phyloP scores from a whole-genome alignment of 1,140 invertebrate species.

The Plectrocnemia conspersa region DNA sequence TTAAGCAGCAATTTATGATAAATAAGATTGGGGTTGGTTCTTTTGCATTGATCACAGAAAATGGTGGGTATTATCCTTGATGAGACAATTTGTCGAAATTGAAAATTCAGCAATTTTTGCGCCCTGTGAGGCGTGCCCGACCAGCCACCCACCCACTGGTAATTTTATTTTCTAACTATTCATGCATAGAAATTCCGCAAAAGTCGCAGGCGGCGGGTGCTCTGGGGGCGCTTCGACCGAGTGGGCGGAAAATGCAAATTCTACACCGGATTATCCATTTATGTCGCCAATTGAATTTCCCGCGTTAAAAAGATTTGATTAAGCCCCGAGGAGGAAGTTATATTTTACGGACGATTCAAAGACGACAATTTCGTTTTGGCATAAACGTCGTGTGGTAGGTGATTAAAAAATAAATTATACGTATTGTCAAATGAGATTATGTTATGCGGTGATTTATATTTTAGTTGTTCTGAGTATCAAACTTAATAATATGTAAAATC shows the following conservation, averaged over 20 bases:
- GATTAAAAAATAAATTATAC: not conserved
- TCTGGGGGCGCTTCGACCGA: not conserved
- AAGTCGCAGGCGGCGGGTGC: not conserved
- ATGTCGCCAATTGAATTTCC: conserved; percentile 34
- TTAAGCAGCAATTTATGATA: no score
- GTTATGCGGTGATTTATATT: no score
- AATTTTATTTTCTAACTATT: conserved; percentile 36
- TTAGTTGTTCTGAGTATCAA: no score
- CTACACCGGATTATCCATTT: conserved; percentile 35
- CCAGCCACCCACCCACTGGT: conserved; percentile 14
- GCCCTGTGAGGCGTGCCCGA: conserved; percentile 22
- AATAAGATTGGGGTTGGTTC: no score
- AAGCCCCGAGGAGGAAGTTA: conserved; percentile 18
- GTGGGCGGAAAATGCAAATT: conserved; percentile 31
- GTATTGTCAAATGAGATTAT: not conserved
- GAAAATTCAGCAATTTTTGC: conserved; percentile 36
- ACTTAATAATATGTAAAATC: no score
- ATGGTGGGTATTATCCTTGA: no score
- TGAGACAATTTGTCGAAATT: conserved; percentile 35
- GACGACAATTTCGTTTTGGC: no score
- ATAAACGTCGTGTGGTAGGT: no score
- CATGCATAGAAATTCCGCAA: conserved; percentile 18
- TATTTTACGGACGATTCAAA: no score
- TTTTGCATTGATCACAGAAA: no score
- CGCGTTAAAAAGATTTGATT: conserved; percentile 31